Conservation (phyloP, 2,888 invertebrate genomes). For the Pemphredon lugubris region DNA sequence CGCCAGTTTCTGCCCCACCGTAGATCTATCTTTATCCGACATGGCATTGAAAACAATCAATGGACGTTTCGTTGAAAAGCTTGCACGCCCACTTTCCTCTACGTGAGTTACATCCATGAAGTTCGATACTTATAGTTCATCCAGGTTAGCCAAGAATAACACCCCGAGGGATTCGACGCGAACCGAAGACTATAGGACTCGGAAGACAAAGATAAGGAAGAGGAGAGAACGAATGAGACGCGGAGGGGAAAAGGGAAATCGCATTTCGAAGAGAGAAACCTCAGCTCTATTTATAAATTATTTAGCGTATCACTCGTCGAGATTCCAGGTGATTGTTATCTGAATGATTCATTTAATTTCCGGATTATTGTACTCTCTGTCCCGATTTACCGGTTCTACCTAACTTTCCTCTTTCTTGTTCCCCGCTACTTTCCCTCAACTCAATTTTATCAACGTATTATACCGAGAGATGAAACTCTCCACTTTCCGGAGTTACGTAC, state of each 20-base stretch:
- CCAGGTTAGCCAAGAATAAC: neutral
- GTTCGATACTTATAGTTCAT: slow-evolving; percentile 12
- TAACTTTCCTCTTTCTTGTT: neutral
- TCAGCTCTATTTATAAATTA: slow-evolving; percentile 19
- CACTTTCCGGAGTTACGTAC: too few relatives aligned
- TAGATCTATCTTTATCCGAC: too few relatives aligned
- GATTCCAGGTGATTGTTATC: slow-evolving; percentile 13
- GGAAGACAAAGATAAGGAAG: slow-evolving; percentile 6
- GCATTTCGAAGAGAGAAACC: neutral
- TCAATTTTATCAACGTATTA: too few relatives aligned
- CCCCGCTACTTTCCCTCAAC: neutral
- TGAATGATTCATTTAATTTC: slow-evolving; percentile 25
- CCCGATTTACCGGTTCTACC: neutral
- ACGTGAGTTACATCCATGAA: slow-evolving; percentile 7
- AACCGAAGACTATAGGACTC: neutral
- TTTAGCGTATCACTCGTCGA: neutral
- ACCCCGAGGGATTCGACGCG: slow-evolving; percentile 7
- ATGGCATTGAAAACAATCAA: neutral
- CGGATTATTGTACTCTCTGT: neutral
- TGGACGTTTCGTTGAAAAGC: neutral
- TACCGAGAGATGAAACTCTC: too few relatives aligned
- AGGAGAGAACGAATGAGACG: slow-evolving; percentile 2
- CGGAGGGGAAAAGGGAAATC: neutral
- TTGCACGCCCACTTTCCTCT: slow-evolving; percentile 3
- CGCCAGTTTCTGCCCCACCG: too few relatives aligned